Evolutionary conservation across 2,113 vertebrate genomes (phyloP), one percentile per base, ranked within the genome.

Genomic region (Ceyx margarethae): DNA sequence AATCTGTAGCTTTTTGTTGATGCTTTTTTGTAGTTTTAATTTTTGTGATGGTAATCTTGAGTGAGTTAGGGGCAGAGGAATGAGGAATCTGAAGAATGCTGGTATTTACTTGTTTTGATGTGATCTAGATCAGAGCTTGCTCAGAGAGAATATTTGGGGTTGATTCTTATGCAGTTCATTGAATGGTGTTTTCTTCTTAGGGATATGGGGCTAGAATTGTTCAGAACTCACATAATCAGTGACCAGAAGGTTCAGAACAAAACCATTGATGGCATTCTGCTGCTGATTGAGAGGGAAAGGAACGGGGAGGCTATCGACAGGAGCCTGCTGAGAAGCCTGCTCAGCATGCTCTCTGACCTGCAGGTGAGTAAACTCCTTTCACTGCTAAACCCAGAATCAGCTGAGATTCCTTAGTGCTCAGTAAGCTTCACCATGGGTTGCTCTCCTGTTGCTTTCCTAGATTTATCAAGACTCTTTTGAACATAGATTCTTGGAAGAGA

Each of bases 391-490:
- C 8, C 54, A 14, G 43, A 14, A 80, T 71, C 26, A 33, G 13
- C 37, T 80, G 25, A 13, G 26, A 37, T 67, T 81, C 45, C 73
- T n/a, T 43, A 75, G 42, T 58, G 22, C 53, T 77, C 64, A 43
- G 28, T 66, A 79, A 87, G 74, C 40, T 74, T 95, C 56, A 86
- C 20, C 65, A 11, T 72, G 43, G 3, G 19, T 51, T 77, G 33
- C 51, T 95, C 2, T 73, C 9, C 3, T 94, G 76, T 93, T 72
- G 75, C 78, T 66, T 57, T 28, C 68, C 43, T 87, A 99, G 99
- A 99, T 99, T 97, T 99, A 99, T 97, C 99, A 99, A 95, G 99
- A 99, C 97, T 99, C 99, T 86, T 99, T 99, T 66, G 99, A 99
- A 91, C 98, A 99, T 43, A 97, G 98, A 87, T 99, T 99, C 97